These are phyloP conservation scores for Saccostrea echinata DNA, from an alignment of 1,140 invertebrate genomes.

Conservation along the genomic window DNA sequence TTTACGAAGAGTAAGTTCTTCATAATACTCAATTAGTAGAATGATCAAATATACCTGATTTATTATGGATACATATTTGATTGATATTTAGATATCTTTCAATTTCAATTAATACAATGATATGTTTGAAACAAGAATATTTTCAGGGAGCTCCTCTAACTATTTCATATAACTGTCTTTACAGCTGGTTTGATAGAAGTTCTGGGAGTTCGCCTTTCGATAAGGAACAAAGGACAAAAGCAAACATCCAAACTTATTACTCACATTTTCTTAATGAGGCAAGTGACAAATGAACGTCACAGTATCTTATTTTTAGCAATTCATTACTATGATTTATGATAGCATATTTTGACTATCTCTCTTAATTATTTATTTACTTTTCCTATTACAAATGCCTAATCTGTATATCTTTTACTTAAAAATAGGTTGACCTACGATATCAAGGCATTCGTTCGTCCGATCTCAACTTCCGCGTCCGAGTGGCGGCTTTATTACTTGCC, in stretches of 20 bases:
- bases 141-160: no score
- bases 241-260: background rate
- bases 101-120: no score
- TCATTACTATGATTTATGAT: no score
- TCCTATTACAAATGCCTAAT: no score
- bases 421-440: slow-evolving; percentile 53
- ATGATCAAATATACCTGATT: no score
- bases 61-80: background rate
- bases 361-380: no score
- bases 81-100: no score
- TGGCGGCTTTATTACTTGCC: slow-evolving; percentile 57
- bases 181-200: background rate
- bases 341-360: no score
- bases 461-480: slow-evolving; percentile 50
- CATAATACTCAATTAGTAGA: background rate
- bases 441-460: slow-evolving; percentile 39
- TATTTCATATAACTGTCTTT: no score
- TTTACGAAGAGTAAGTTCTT: slow-evolving; percentile 53
- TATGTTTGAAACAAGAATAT: no score
- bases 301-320: no score
- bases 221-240: background rate
- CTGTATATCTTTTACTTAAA: background rate
- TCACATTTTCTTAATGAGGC: background rate
- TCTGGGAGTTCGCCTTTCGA: background rate
- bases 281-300: background rate